A percentile compares a stretch with the other conserved stretches of the same genome.
These are phyloP conservation scores for Eugnorisma glareosa DNA, from an alignment of 2,888 invertebrate species.

Conservation along the genomic window DNA sequence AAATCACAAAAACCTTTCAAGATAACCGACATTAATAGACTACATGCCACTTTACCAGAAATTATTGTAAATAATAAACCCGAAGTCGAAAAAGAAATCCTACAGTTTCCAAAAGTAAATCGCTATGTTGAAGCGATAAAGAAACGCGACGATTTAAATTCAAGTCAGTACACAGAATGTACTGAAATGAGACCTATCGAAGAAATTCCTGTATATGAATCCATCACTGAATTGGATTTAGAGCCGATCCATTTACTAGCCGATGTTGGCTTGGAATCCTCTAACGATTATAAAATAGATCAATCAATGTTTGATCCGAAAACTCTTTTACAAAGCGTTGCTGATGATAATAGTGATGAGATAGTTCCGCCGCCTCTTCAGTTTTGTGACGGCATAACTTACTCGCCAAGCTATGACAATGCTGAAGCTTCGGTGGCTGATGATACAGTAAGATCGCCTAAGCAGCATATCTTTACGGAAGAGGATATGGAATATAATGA, in stretches of 20 bases:
- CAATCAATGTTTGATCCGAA: slow-evolving; percentile 83
- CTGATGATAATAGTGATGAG: slow-evolving; percentile 64
- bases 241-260: slow-evolving; percentile 42
- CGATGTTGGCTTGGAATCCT: slow-evolving; percentile 43
- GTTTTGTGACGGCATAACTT: slow-evolving; percentile 74
- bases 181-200: background rate
- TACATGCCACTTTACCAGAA: slow-evolving; percentile 71
- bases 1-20: slow-evolving; percentile 79
- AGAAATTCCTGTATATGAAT: slow-evolving; percentile 26
- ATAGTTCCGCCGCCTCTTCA: slow-evolving; percentile 82
- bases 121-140: slow-evolving; percentile 14
- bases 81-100: slow-evolving; percentile 7
- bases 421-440: slow-evolving; percentile 1
- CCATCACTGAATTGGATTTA: slow-evolving; percentile 35
- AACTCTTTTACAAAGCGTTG: slow-evolving; percentile 78
- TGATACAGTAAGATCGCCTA: background rate
- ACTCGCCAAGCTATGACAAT: slow-evolving; percentile 16
- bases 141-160: slow-evolving; percentile 2
- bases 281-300: slow-evolving; percentile 71
- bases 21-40: slow-evolving; percentile 79
- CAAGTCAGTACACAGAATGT: slow-evolving; percentile 2
- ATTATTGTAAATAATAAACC: slow-evolving; percentile 58
- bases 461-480: slow-evolving; percentile 12
- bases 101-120: background rate
- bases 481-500: slow-evolving; percentile 31